Evolutionary conservation across 2,888 invertebrate genomes (phyloP).

Genomic region (Hirtodrosophila cameraria): DNA sequence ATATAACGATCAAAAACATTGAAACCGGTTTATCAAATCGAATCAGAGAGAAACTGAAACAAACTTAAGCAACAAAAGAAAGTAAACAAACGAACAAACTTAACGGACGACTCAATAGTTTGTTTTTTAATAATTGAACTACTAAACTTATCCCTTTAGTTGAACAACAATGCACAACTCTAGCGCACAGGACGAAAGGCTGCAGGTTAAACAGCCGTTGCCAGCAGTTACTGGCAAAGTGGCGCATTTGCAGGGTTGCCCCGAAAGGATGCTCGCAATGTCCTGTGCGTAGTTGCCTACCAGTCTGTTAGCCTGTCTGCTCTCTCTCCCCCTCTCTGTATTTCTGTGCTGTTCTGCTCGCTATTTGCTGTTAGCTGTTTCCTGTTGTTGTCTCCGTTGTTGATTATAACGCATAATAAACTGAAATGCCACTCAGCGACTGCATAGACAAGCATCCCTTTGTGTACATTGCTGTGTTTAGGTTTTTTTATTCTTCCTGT

Average conservation of each 20-base stretch:
- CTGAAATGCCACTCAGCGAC: constrained; percentile 67
- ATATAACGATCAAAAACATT: too few species aligned
- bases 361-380: not conserved
- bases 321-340: too few species aligned
- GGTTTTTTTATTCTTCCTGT: constrained; percentile 1
- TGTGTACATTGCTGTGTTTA: constrained; percentile 28
- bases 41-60: too few species aligned
- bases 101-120: too few species aligned
- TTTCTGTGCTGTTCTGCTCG: not conserved
- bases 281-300: constrained; percentile 29
- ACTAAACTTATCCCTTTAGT: too few species aligned
- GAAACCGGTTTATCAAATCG: too few species aligned
- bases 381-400: constrained; percentile 20
- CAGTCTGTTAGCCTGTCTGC: too few species aligned
- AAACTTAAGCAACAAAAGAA: too few species aligned
- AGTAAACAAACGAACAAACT: too few species aligned
- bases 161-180: too few species aligned
- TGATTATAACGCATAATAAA: constrained; percentile 75
- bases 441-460: constrained; percentile 42
- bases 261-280: constrained; percentile 31
- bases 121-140: too few species aligned
- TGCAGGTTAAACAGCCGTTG: constrained; percentile 49
- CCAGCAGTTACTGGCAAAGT: constrained; percentile 44
- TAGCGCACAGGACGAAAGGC: constrained; percentile 6
- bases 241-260: constrained; percentile 48